Conservation (phyloP, 2,888 invertebrate species). For the Agrochola macilenta region DNA sequence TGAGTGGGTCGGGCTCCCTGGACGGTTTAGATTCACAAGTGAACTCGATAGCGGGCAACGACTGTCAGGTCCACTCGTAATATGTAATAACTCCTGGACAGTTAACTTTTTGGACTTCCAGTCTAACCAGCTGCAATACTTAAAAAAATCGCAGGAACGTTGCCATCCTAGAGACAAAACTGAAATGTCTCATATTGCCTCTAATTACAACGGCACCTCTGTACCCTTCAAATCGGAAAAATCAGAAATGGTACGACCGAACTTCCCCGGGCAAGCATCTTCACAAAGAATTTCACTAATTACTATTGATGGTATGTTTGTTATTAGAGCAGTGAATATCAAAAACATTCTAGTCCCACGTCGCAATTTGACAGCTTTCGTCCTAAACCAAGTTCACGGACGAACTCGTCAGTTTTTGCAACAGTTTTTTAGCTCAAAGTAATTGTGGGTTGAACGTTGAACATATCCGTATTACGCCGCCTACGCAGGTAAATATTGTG, state of each 20-base stretch:
- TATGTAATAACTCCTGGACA: too few species aligned
- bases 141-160: neutral
- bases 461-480: constrained; percentile 18
- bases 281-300: neutral
- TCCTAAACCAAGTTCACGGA: constrained; percentile 53
- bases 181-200: neutral
- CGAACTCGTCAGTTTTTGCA: constrained; percentile 34
- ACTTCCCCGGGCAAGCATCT: neutral
- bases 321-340: neutral
- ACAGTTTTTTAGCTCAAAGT: constrained; percentile 35
- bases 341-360: constrained; percentile 2
- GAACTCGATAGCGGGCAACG: too few species aligned
- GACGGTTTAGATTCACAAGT: too few species aligned
- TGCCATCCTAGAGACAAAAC: neutral
- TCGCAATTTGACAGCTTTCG: constrained; percentile 14
- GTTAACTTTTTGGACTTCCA: neutral
- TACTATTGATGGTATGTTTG: neutral
- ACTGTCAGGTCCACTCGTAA: too few species aligned
- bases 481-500: constrained; percentile 38
- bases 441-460: constrained; percentile 30
- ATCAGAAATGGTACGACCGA: neutral
- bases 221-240: neutral
- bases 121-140: neutral
- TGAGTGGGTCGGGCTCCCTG: too few species aligned
- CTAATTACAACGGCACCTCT: too few species aligned